phyloP scores from a whole-genome alignment of 2,888 invertebrate genomes.

The Unio delphinus region DNA sequence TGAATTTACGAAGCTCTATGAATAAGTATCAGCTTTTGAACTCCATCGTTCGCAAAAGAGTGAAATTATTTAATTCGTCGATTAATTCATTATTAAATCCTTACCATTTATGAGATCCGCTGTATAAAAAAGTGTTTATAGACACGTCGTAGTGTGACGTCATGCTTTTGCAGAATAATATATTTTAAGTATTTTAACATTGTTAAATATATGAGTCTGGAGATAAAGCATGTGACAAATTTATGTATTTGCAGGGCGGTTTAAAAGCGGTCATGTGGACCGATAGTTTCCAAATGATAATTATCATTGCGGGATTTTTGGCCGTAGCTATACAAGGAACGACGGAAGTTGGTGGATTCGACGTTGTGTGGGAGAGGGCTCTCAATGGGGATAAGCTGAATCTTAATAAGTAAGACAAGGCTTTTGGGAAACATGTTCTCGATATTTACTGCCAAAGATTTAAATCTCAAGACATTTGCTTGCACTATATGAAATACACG shows the following conservation, averaged over 20 bases:
- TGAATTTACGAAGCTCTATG: no score
- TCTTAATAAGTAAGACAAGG: conserved; percentile 19
- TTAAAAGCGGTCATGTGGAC: conserved; percentile 72
- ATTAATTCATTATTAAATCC: no score
- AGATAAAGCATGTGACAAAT: no score
- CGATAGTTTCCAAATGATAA: conserved; percentile 70
- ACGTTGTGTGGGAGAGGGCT: conserved; percentile 44
- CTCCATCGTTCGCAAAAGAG: no score
- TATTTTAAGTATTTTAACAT: no score
- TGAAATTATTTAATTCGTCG: no score
- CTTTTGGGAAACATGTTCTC: background rate
- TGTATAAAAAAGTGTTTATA: no score
- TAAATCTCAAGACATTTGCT: background rate
- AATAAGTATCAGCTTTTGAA: no score
- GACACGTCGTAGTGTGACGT: no score
- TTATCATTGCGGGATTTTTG: conserved; percentile 69
- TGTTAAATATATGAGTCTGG: no score
- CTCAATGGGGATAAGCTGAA: conserved; percentile 34
- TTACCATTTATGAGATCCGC: no score
- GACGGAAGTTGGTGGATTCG: conserved; percentile 46
- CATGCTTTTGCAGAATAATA: no score
- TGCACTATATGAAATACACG: background rate
- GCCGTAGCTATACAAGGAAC: conserved; percentile 46
- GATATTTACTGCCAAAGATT: background rate
- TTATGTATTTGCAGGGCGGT: conserved; percentile 67